These are phyloP conservation scores for Brienomyrus longianalis DNA, from an alignment of 2,113 vertebrate genomes.

Conservation along the genomic window DNA sequence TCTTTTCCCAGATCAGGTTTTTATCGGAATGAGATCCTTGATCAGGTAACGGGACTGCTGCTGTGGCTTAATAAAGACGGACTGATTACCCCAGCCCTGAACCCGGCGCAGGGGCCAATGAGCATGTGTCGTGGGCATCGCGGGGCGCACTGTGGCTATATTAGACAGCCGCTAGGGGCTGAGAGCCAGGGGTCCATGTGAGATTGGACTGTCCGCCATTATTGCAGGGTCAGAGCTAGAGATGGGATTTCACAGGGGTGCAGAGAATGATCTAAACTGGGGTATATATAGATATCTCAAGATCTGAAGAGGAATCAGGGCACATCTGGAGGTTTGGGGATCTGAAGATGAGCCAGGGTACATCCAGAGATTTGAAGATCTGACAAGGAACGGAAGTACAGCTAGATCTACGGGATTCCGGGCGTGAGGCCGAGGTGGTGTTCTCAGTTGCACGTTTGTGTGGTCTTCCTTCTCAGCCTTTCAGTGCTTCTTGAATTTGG, in stretches of 20 bases:
- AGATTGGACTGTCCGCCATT: neutral
- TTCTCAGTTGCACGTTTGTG: neutral
- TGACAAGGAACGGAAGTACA: neutral
- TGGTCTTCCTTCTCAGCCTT: neutral
- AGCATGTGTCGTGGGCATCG: neutral
- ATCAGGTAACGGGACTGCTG: conserved; percentile 35
- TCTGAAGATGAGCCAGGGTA: neutral
- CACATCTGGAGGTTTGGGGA: neutral
- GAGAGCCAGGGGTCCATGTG: neutral
- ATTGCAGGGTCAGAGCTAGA: neutral
- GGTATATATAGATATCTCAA: neutral
- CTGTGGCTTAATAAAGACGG: conserved; percentile 36
- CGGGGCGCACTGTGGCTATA: neutral
- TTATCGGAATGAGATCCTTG: conserved; percentile 33
- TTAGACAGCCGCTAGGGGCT: neutral
- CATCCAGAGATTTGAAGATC: neutral
- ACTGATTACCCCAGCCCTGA: neutral
- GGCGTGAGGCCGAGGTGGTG: neutral
- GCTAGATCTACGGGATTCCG: neutral
- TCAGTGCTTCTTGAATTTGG: neutral
- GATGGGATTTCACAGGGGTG: neutral
- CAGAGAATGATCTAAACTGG: neutral
- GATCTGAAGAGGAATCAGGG: neutral
- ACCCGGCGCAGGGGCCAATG: neutral
- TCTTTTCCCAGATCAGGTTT: conserved; percentile 26